Evolutionary conservation across 2,113 vertebrate genomes (phyloP).

Genomic region (Fregata magnificens): DNA sequence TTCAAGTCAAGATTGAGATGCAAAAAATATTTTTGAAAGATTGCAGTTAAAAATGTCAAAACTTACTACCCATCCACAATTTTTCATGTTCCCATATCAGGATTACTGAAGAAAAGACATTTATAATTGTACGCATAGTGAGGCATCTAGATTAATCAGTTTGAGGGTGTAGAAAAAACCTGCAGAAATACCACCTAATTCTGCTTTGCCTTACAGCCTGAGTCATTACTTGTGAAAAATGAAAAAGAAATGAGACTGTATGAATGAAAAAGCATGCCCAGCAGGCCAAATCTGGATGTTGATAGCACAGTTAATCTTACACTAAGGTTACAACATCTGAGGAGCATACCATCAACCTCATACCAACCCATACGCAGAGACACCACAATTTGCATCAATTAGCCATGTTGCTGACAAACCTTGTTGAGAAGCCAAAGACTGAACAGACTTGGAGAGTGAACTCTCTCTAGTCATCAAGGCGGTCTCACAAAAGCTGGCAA

Average conservation of each 20-base stretch:
- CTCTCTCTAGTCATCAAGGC: background rate
- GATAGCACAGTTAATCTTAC: background rate
- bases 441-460: background rate
- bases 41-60: background rate
- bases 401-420: background rate
- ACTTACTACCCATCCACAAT: background rate
- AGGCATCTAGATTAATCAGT: background rate
- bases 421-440: background rate
- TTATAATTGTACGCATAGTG: background rate
- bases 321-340: background rate
- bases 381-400: no score
- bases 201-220: background rate
- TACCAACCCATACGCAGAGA: background rate
- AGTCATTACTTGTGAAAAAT: background rate
- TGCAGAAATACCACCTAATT: background rate
- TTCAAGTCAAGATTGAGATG: background rate
- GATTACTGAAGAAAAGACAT: background rate
- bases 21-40: background rate
- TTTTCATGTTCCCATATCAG: background rate
- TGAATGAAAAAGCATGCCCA: background rate
- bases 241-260: background rate
- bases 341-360: background rate
- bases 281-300: background rate
- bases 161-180: background rate
- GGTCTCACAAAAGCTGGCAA: background rate